A percentile compares a stretch with the other conserved stretches of the same genome.
These are phyloP conservation scores for Enoplosus armatus DNA, from an alignment of 2,797 vertebrate genomes.

Conservation along the genomic window DNA sequence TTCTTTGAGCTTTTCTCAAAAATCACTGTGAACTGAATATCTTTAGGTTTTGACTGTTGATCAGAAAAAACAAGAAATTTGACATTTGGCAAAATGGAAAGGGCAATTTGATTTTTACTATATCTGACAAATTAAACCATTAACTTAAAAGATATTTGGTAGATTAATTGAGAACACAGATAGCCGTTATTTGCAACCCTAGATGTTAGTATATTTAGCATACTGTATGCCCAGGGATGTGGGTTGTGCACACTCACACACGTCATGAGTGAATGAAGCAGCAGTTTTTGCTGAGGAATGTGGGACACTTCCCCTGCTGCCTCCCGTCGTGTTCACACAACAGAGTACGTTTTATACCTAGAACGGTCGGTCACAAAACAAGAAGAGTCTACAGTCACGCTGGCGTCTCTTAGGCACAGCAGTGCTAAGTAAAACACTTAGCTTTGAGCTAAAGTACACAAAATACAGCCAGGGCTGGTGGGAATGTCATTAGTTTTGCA, in stretches of 20 bases:
- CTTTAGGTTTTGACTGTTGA: not conserved
- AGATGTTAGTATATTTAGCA: not conserved
- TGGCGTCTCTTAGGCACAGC: not conserved
- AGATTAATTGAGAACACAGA: not conserved
- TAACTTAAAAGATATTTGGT: not conserved
- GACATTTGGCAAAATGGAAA: not conserved
- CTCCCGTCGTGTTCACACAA: constrained; percentile 5
- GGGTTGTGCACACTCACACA: not conserved
- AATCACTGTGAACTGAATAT: not conserved
- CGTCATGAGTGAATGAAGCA: constrained; percentile 42
- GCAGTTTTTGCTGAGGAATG: constrained; percentile 61
- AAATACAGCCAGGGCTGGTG: not conserved
- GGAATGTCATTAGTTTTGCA: not conserved
- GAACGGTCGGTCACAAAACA: not conserved
- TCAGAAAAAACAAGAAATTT: not conserved
- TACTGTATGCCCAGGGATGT: not conserved
- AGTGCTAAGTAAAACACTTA: not conserved
- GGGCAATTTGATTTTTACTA: not conserved
- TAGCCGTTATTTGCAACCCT: no score
- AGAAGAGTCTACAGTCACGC: not conserved
- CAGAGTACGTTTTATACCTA: not conserved
- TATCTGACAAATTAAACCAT: not conserved
- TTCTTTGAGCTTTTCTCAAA: not conserved
- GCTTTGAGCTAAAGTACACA: not conserved
- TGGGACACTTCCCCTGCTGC: constrained; percentile 67